Percentiles rank a stretch among this genome's conserved stretches.
Evolutionary conservation across 2,888 invertebrate genomes (phyloP).

Genomic region (Caenorhabditis wallacei): DNA sequence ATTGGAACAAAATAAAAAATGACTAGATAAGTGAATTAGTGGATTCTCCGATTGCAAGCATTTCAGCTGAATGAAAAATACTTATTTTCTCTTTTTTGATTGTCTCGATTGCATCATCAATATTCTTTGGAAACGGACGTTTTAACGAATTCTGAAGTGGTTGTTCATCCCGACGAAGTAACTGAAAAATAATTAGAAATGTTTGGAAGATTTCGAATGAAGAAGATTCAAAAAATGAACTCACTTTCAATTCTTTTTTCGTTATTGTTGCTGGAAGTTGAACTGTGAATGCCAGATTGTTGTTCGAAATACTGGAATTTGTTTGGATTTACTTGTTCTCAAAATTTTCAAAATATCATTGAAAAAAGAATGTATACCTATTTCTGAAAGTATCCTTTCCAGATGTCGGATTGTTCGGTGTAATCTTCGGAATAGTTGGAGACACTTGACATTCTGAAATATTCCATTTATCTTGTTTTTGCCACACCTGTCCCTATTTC

Average conservation of each 20-base stretch:
- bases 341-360: neutral
- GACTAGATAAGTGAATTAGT: constrained; percentile 29
- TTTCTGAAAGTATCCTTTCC: constrained; percentile 54
- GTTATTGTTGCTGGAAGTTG: constrained; percentile 67
- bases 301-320: constrained; percentile 42
- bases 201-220: neutral
- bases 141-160: constrained; percentile 39
- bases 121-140: constrained; percentile 37
- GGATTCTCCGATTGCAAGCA: constrained; percentile 60
- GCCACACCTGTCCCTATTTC: constrained; percentile 34
- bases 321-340: too few relatives aligned
- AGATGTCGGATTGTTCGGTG: constrained; percentile 24
- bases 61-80: constrained; percentile 72
- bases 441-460: constrained; percentile 54
- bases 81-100: constrained; percentile 59
- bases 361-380: constrained; percentile 8
- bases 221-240: neutral
- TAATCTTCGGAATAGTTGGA: constrained; percentile 44
- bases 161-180: constrained; percentile 61
- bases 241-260: constrained; percentile 61
- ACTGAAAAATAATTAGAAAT: constrained; percentile 25
- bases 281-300: constrained; percentile 47
- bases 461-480: neutral
- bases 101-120: constrained; percentile 58
- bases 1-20: neutral